Conservation (phyloP, 2,888 invertebrate species). For the Acrobasis suavella region DNA sequence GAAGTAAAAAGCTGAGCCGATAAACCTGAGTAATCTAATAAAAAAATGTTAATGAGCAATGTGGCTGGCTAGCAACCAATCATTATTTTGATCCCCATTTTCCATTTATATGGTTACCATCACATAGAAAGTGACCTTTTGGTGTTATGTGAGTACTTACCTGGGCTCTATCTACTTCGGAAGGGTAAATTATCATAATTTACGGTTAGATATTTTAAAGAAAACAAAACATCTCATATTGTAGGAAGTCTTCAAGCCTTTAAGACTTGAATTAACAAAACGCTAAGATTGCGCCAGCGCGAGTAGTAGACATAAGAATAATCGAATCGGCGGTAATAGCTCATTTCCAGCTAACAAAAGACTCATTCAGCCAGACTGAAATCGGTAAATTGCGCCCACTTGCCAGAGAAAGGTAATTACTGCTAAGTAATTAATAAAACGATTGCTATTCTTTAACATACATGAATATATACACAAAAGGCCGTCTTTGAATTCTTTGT, state of each 20-base stretch:
- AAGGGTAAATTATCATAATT: too few relatives aligned
- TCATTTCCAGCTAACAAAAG: slow-evolving; percentile 70
- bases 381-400: slow-evolving; percentile 68
- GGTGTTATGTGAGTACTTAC: too few relatives aligned
- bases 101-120: too few relatives aligned
- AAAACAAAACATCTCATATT: background rate
- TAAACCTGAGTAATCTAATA: too few relatives aligned
- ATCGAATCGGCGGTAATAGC: slow-evolving; percentile 68
- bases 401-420: slow-evolving; percentile 52
- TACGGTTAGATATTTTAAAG: too few relatives aligned
- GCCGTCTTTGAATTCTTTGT: background rate
- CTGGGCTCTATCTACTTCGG: too few relatives aligned
- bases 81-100: too few relatives aligned
- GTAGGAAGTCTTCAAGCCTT: background rate
- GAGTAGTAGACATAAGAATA: slow-evolving; percentile 44
- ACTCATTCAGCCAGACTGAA: slow-evolving; percentile 60
- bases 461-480: slow-evolving; percentile 6
- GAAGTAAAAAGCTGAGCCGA: too few relatives aligned
- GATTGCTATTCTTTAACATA: slow-evolving; percentile 15
- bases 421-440: slow-evolving; percentile 47
- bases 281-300: slow-evolving; percentile 26
- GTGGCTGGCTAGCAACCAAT: too few relatives aligned
- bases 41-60: too few relatives aligned
- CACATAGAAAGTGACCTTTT: too few relatives aligned
- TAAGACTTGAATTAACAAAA: slow-evolving; percentile 8